Evolutionary conservation across 1,140 invertebrate species (phyloP).

Genomic region (Hylaeus volcanicus): DNA sequence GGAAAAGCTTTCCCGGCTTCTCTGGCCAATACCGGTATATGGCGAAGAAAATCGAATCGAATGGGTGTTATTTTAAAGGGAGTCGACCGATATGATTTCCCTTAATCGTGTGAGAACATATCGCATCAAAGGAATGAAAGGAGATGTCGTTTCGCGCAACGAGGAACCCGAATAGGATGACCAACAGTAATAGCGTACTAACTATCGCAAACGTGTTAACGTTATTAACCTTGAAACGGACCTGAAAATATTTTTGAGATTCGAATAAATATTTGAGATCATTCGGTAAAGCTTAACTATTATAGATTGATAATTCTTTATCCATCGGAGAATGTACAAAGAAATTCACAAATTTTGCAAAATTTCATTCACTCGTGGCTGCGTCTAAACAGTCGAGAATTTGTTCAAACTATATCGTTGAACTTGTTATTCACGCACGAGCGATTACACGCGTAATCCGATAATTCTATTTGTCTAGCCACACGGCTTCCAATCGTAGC

Average conservation of each 20-base stretch:
- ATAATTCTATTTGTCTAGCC: constrained; percentile 6
- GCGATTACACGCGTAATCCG: constrained; percentile 32
- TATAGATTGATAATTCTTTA: no score
- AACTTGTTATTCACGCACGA: neutral
- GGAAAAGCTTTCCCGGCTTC: constrained; percentile 31
- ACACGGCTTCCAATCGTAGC: constrained; percentile 4
- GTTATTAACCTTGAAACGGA: no score
- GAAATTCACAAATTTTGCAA: neutral
- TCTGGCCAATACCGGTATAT: constrained; percentile 7
- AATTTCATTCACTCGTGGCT: neutral
- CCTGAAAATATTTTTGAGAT: no score
- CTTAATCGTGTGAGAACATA: neutral
- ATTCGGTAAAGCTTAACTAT: no score
- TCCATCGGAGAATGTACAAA: no score
- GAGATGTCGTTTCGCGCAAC: neutral
- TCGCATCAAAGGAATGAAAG: neutral
- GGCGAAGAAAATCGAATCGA: constrained; percentile 12
- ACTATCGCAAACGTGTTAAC: no score
- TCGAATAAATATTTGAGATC: no score
- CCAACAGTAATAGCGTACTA: no score
- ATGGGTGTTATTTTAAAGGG: neutral
- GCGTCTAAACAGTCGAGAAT: neutral
- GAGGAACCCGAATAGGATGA: neutral
- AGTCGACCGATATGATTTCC: neutral
- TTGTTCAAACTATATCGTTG: neutral